Evolutionary conservation across 2,113 vertebrate genomes (phyloP).

Genomic region (Rhynchopsitta pachyrhyncha): DNA sequence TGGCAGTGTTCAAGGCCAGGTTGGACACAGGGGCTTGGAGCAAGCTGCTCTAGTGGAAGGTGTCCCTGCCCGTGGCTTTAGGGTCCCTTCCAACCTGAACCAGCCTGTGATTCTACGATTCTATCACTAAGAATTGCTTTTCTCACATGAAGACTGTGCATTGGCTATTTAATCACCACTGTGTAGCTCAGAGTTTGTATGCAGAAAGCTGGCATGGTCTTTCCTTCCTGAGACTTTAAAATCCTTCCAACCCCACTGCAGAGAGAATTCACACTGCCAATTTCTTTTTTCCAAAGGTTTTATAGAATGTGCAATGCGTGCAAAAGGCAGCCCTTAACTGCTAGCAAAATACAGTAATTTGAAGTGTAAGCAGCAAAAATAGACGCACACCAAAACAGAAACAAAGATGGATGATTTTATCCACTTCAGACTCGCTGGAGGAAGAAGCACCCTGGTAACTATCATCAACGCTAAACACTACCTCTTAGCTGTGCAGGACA

Average conservation of each 20-base stretch:
- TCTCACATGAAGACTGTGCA: neutral
- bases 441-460: neutral
- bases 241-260: slow-evolving; percentile 65
- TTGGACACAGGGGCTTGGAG: neutral
- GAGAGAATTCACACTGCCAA: slow-evolving; percentile 57
- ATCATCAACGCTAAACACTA: neutral
- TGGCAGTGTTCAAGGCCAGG: neutral
- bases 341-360: slow-evolving; percentile 68
- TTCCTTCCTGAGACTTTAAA: slow-evolving; percentile 43
- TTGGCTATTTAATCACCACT: neutral
- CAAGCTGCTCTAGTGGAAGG: neutral
- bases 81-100: neutral
- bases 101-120: neutral
- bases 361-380: slow-evolving; percentile 41
- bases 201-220: slow-evolving; percentile 29
- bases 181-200: neutral
- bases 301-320: slow-evolving; percentile 62
- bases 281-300: slow-evolving; percentile 53
- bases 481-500: neutral
- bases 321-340: slow-evolving; percentile 58
- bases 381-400: slow-evolving; percentile 9
- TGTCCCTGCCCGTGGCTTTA: neutral
- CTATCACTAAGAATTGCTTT: neutral
- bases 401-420: neutral
- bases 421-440: neutral